These are phyloP conservation scores for Entomyzon cyanotis DNA, from an alignment of 2,113 vertebrate genomes.

Conservation along the genomic window DNA sequence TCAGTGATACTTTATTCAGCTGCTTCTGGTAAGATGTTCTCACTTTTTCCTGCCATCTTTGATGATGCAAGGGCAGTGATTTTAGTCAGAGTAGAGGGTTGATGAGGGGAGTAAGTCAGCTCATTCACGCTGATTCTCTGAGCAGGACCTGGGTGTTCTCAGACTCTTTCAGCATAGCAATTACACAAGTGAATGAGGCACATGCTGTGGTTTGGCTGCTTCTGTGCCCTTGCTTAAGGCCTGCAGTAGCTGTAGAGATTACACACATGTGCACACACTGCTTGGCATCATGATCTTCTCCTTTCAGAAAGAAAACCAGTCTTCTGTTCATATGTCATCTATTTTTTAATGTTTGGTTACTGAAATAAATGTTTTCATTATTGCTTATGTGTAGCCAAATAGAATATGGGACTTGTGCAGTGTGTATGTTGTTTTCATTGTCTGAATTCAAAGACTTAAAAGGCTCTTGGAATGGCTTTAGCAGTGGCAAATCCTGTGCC, in stretches of 20 bases:
- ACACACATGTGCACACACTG: rapidly evolving
- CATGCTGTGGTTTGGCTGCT: not conserved
- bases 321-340: not conserved
- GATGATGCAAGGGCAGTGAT: not conserved
- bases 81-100: not conserved
- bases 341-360: not conserved
- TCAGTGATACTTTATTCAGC: not conserved
- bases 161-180: not conserved
- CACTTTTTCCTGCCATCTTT: not conserved
- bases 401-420: not conserved
- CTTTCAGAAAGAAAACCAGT: not conserved
- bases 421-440: not conserved
- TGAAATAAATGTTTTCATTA: not conserved
- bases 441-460: not conserved
- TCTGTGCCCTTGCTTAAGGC: not conserved
- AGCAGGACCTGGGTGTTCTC: not conserved
- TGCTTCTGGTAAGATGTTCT: not conserved
- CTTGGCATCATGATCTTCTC: not conserved
- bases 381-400: not conserved
- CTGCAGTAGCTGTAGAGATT: not conserved
- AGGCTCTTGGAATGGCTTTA: not conserved
- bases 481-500: not conserved
- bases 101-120: not conserved
- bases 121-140: rapidly evolving
- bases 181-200: not conserved